A percentile compares a stretch with the other conserved stretches of the same genome.
Evolutionary conservation across 2,888 invertebrate genomes (phyloP).

Genomic region (Drosophila mulleri): DNA sequence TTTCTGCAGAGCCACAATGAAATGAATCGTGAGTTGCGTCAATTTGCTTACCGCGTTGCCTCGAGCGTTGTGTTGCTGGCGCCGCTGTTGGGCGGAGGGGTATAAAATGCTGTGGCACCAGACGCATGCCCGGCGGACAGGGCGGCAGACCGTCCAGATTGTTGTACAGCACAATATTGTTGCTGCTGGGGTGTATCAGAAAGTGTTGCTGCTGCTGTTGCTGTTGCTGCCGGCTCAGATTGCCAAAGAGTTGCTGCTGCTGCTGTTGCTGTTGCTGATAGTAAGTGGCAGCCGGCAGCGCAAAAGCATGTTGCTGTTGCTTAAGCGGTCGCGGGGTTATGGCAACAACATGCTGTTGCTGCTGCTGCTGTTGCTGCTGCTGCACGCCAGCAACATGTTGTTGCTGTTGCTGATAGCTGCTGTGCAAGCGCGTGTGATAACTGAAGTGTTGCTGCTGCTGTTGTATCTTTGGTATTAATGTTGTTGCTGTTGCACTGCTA

Average conservation of each 20-base stretch:
- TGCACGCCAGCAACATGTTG: slow-evolving; percentile 46
- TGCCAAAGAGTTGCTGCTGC: slow-evolving; percentile 46
- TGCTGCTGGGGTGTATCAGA: slow-evolving; percentile 82
- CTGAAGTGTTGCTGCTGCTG: slow-evolving; percentile 60
- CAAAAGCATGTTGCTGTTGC: slow-evolving; percentile 56
- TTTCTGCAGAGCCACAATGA: slow-evolving; percentile 52
- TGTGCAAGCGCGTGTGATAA: slow-evolving; percentile 64
- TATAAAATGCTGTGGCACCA: slow-evolving; percentile 82
- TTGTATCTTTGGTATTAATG: slow-evolving; percentile 59
- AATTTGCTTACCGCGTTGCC: slow-evolving; percentile 82
- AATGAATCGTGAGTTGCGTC: slow-evolving; percentile 43
- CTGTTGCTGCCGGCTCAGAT: slow-evolving; percentile 57
- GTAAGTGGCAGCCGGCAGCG: slow-evolving; percentile 56
- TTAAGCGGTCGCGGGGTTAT: slow-evolving; percentile 56
- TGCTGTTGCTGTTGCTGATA: slow-evolving; percentile 60
- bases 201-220: slow-evolving; percentile 78
- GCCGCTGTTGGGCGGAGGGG: slow-evolving; percentile 74
- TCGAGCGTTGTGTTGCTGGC: slow-evolving; percentile 72
- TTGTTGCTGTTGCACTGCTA: slow-evolving; percentile 55
- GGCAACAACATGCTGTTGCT: slow-evolving; percentile 50
- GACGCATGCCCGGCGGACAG: slow-evolving; percentile 83
- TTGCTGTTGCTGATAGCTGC: slow-evolving; percentile 57
- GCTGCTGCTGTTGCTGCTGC: slow-evolving; percentile 48
- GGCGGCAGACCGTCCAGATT: slow-evolving; percentile 81
- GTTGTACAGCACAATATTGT: slow-evolving; percentile 83